Percentiles rank a stretch among this genome's conserved stretches.
Conservation (phyloP, 2,888 invertebrate species). For the Ephialtes manifestator region DNA sequence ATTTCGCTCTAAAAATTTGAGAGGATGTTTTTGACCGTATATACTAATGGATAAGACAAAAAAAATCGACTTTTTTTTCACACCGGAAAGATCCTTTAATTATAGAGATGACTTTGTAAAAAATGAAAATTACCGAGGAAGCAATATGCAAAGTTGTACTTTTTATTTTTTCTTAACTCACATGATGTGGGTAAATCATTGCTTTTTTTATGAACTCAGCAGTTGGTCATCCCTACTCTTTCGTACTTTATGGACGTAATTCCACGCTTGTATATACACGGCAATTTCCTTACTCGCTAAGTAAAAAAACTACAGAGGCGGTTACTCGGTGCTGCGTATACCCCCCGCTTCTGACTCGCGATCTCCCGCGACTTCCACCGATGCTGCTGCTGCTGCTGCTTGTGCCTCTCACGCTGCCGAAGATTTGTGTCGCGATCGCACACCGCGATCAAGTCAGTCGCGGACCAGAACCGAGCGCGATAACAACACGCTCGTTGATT, state of each 20-base stretch:
- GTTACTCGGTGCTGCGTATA: not conserved
- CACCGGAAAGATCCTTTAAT: no score
- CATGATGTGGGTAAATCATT: no score
- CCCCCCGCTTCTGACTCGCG: slow-evolving; percentile 17
- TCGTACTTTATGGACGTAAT: not conserved
- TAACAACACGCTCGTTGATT: slow-evolving; percentile 47
- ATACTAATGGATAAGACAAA: no score
- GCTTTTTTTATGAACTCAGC: no score
- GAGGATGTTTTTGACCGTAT: no score
- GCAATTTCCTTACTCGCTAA: slow-evolving; percentile 25
- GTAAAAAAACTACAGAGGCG: not conserved
- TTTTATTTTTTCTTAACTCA: no score
- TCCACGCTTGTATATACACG: not conserved
- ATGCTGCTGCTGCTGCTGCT: slow-evolving; percentile 28
- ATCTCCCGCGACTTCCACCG: slow-evolving; percentile 35
- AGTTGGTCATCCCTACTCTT: not conserved
- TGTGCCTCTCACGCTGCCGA: slow-evolving; percentile 55
- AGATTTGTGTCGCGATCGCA: slow-evolving; percentile 74
- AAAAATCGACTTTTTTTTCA: no score
- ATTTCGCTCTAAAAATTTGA: no score
- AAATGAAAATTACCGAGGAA: no score
- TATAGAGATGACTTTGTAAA: no score
- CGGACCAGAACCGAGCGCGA: slow-evolving; percentile 65
- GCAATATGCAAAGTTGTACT: no score
- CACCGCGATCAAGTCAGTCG: slow-evolving; percentile 74